phyloP scores from a whole-genome alignment of 1,140 invertebrate genomes.

The Chironomus striatipennis region DNA sequence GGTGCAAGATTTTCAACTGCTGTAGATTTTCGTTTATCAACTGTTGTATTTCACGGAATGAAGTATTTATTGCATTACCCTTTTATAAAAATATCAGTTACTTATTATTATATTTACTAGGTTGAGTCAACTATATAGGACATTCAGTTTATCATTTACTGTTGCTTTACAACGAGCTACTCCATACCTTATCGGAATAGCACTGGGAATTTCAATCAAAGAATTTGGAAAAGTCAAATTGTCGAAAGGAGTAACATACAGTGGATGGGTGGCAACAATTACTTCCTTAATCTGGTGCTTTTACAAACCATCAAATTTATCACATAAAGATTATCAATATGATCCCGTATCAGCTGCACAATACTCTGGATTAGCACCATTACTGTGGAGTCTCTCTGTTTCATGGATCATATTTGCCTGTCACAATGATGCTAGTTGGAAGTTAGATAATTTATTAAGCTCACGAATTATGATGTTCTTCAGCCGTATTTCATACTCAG shows the following conservation, averaged over 20 bases:
- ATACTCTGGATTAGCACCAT: conserved; percentile 54
- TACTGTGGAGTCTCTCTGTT: conserved; percentile 50
- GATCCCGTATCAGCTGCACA: conserved; percentile 50
- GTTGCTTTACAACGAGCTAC: conserved; percentile 53
- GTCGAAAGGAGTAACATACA: conserved; percentile 36
- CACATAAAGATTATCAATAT: conserved; percentile 51
- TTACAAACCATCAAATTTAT: conserved; percentile 49
- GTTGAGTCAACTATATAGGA: conserved; percentile 55
- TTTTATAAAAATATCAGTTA: no score
- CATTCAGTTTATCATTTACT: conserved; percentile 52
- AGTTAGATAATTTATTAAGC: not conserved
- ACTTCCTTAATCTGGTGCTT: conserved; percentile 46
- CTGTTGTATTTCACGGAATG: conserved; percentile 56
- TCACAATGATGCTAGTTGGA: conserved; percentile 49
- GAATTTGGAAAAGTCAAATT: conserved; percentile 41
- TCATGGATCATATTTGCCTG: conserved; percentile 58
- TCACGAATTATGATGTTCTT: conserved; percentile 26
- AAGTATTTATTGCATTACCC: no score
- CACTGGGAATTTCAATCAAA: conserved; percentile 49
- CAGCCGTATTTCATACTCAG: conserved; percentile 31
- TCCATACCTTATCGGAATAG: conserved; percentile 54
- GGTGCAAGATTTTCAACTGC: conserved; percentile 51
- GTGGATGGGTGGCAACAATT: conserved; percentile 46
- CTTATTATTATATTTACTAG: no score
- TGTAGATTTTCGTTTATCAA: conserved; percentile 48